Base-by-base conservation (phyloP, 2,113 vertebrate species). In the Elephas maximus region DNA sequence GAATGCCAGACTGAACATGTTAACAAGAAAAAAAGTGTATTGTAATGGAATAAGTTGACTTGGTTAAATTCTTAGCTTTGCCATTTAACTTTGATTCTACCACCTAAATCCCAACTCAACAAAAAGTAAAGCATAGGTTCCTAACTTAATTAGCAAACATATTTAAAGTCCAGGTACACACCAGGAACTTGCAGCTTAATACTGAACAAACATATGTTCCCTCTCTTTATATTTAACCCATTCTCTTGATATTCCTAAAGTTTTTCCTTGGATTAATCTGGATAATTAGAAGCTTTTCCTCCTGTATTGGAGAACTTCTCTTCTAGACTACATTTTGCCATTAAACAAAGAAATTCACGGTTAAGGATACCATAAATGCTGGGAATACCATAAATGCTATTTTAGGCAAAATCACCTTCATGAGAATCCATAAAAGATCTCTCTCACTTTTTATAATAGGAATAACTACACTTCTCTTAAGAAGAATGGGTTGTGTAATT, bases 31-130 rank as follows among this genome's bases (percentile, higher is more conserved):
- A 95, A 65, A 15, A 82, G 14, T 85, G 33, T 82, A 90, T 6
- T 91, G 7, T 65, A 95, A 92, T 30, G 12, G 20, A 82, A 89
- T n/a, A 80, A 62, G 30, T 21, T 81, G 53, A 91, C 37, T 23
- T 79, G 14, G 30, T 88, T 80, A 73, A 88, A 85, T 28, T 88
- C 63, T 83, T 67, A 93, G 18, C 63, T 93, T 86, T 63, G n/a
- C 62, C 28, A 92, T 73, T 96, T 91, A 92, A 90, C 44, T 86
- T 51, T 90, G 48, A 84, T n/a, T 41, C 85, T 84, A 95, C 28
- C 28, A 53, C 33, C 73, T 95, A 91, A 95, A 92, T 85, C 20
- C 33, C 60, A 73, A 73, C 76, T 90, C 18, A 83, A 88, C 62
- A 90, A 81, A 74, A 92, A 45, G 15, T 67, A 94, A 90, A 96